These are phyloP conservation scores for Drosophila lacertosa DNA, from an alignment of 1,140 invertebrate species.

Conservation along the genomic window DNA sequence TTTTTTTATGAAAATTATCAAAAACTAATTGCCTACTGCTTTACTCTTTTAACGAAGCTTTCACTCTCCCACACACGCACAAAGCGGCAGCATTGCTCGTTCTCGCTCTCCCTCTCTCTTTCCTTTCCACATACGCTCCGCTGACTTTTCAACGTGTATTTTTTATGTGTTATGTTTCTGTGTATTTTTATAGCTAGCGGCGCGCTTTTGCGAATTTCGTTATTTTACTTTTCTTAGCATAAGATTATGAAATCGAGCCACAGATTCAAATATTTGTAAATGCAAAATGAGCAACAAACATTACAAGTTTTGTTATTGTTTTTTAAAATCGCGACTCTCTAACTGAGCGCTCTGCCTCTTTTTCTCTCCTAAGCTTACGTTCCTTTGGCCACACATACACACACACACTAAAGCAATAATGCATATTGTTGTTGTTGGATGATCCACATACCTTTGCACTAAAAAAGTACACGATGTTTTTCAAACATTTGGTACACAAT, in stretches of 20 bases:
- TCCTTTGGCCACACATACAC: constrained; percentile 33
- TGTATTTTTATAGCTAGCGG: constrained; percentile 32
- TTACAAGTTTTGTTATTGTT: constrained; percentile 10
- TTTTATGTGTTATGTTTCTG: constrained; percentile 47
- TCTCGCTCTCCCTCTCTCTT: constrained; percentile 7
- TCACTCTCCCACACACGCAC: constrained; percentile 17
- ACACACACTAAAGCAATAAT: constrained; percentile 11
- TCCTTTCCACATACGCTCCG: constrained; percentile 26
- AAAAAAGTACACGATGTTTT: constrained; percentile 15
- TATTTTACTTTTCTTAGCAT: background rate
- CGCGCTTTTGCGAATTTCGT: constrained; percentile 15
- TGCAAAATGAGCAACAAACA: background rate
- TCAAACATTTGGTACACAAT: constrained; percentile 36
- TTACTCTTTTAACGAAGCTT: constrained; percentile 17
- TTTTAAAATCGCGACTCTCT: constrained; percentile 14
- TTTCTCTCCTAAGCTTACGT: constrained; percentile 30
- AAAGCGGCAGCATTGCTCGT: constrained; percentile 11
- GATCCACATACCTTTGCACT: constrained; percentile 51
- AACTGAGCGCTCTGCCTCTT: constrained; percentile 9
- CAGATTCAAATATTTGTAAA: constrained; percentile 5
- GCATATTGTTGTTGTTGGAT: constrained; percentile 31
- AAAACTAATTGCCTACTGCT: background rate
- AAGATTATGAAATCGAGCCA: constrained; percentile 41
- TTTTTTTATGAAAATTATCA: background rate
- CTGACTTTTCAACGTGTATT: constrained; percentile 70